These are phyloP conservation scores for Euzophera pinguis DNA, from an alignment of 2,888 invertebrate species.

Conservation along the genomic window DNA sequence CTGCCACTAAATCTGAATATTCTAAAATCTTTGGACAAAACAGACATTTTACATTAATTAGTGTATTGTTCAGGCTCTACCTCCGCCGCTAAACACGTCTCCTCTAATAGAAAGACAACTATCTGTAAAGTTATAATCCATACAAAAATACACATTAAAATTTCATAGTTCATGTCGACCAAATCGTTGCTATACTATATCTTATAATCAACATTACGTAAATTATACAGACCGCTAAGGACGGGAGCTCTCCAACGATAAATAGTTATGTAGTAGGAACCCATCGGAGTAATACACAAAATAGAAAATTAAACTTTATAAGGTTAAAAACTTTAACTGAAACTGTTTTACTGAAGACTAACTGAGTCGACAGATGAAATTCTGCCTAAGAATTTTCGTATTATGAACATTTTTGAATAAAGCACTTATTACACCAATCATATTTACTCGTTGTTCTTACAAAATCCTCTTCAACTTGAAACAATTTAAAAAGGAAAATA, in stretches of 20 bases:
- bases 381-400: too few species aligned
- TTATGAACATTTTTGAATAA: too few species aligned
- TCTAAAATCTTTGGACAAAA: constrained; percentile 6
- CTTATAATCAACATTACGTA: constrained; percentile 25
- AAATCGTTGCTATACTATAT: constrained; percentile 3
- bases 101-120: constrained; percentile 1
- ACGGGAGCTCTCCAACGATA: constrained; percentile 16
- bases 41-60: neutral
- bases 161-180: constrained; percentile 18
- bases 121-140: constrained; percentile 22
- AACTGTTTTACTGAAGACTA: neutral
- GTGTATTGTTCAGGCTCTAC: neutral
- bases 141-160: constrained; percentile 46
- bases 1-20: constrained; percentile 1
- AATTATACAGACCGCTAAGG: constrained; percentile 32
- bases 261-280: constrained; percentile 10
- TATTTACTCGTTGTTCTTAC: too few species aligned
- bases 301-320: constrained; percentile 53
- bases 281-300: constrained; percentile 33
- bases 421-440: too few species aligned
- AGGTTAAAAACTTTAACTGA: neutral
- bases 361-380: too few species aligned
- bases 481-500: too few species aligned
- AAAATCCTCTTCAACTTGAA: too few species aligned
- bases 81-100: constrained; percentile 1